Evolutionary conservation across 2,797 vertebrate genomes (phyloP).

Genomic region (Acanthurus lineatus): DNA sequence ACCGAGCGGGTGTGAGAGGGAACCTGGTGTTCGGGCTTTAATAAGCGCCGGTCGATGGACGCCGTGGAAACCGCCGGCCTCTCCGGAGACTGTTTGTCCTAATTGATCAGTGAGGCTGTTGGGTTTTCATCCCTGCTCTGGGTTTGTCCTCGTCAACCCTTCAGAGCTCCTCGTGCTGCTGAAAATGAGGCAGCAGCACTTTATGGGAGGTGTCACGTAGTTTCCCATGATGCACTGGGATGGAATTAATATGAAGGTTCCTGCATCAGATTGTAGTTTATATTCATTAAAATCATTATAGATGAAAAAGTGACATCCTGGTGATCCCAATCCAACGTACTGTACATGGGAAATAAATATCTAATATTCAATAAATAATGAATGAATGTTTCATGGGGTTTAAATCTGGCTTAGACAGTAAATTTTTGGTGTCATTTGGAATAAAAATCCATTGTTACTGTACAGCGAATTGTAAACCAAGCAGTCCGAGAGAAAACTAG

Average conservation of each 20-base stretch:
- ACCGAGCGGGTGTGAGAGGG: slow-evolving; percentile 26
- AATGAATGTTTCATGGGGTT: background rate
- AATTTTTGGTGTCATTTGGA: no score
- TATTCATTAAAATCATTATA: background rate
- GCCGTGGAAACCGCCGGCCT: slow-evolving; percentile 54
- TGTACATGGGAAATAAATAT: background rate
- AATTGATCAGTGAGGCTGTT: slow-evolving; percentile 69
- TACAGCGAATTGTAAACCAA: no score
- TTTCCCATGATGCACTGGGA: slow-evolving; percentile 4
- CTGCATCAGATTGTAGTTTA: background rate
- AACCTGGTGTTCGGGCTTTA: slow-evolving; percentile 38
- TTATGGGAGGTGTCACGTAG: background rate
- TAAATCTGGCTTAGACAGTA: no score
- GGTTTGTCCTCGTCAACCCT: slow-evolving; percentile 35
- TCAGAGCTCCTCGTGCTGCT: slow-evolving; percentile 13
- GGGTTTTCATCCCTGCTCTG: slow-evolving; percentile 49
- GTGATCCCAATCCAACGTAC: background rate
- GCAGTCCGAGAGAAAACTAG: no score
- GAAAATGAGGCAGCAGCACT: slow-evolving; percentile 8
- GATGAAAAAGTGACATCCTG: no score
- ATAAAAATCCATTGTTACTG: no score
- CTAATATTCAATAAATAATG: background rate
- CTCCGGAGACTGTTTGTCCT: slow-evolving; percentile 65
- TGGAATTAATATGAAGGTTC: background rate
- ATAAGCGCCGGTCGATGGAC: slow-evolving; percentile 61